These are phyloP conservation scores for Drosophila mimetica DNA, from an alignment of 2,888 invertebrate species.

Conservation along the genomic window DNA sequence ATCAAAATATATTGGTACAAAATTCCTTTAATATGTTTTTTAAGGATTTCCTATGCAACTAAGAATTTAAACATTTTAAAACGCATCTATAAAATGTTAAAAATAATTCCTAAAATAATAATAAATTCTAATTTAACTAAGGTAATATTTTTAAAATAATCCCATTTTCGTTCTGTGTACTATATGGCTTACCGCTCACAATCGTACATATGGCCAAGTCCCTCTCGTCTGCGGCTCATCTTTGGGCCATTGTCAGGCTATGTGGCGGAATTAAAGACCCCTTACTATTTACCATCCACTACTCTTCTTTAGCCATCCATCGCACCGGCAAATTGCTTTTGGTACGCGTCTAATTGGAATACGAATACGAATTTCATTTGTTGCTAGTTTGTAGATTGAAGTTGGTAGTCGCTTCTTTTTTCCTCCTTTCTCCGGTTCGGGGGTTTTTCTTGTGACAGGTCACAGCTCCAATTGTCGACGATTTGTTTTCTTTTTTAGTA, in stretches of 20 bases:
- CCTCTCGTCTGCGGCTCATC: conserved; percentile 22
- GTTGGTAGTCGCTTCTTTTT: conserved; percentile 15
- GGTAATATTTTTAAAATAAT: background rate
- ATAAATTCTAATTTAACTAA: too few species aligned
- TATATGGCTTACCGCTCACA: conserved; percentile 8
- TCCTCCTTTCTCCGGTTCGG: conserved; percentile 14
- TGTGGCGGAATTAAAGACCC: conserved; percentile 78
- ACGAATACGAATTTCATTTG: conserved; percentile 69
- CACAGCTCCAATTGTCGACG: conserved; percentile 40
- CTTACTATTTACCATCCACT: conserved; percentile 23
- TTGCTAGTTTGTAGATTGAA: conserved; percentile 9
- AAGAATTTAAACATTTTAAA: too few species aligned
- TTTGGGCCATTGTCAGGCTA: conserved; percentile 39
- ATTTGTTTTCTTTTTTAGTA: conserved; percentile 5
- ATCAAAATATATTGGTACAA: too few species aligned
- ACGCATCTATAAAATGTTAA: too few species aligned
- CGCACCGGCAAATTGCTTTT: conserved; percentile 65
- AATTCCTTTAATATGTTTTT: too few species aligned
- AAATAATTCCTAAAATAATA: too few species aligned
- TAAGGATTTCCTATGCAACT: too few species aligned
- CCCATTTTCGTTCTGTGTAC: background rate
- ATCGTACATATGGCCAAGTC: conserved; percentile 16
- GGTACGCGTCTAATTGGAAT: conserved; percentile 72
- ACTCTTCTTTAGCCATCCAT: conserved; percentile 44
- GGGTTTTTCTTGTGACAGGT: conserved; percentile 59